Conservation (phyloP, 2,888 invertebrate genomes). For the Iselma pallidipennis region DNA sequence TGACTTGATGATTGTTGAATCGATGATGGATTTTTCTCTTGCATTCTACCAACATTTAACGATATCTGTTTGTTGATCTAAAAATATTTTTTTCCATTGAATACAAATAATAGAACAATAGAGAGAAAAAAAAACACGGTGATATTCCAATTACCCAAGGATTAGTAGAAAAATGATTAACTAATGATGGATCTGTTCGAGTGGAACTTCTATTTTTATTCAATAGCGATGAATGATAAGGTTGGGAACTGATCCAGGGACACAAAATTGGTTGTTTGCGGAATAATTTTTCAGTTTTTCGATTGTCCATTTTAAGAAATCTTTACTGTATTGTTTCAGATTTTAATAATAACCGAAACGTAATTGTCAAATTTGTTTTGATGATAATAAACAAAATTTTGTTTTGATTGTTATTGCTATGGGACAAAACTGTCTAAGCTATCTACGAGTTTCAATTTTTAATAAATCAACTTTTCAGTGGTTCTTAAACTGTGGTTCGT, state of each 20-base stretch:
- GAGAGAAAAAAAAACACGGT: neutral
- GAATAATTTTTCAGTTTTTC: slow-evolving; percentile 29
- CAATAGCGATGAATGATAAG: slow-evolving; percentile 38
- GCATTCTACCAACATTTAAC: slow-evolving; percentile 4
- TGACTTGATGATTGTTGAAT: slow-evolving; percentile 48
- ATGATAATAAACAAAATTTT: slow-evolving; percentile 14
- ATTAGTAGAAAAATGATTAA: slow-evolving; percentile 18
- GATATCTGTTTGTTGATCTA: slow-evolving; percentile 15
- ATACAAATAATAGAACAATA: too few species aligned
- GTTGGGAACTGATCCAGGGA: slow-evolving; percentile 43
- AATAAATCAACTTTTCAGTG: too few species aligned
- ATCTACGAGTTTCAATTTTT: too few species aligned
- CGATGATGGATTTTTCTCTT: slow-evolving; percentile 28
- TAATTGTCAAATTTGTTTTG: slow-evolving; percentile 1
- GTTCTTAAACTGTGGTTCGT: too few species aligned
- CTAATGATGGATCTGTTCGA: slow-evolving; percentile 15
- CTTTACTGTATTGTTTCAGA: neutral
- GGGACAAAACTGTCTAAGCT: neutral
- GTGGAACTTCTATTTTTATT: slow-evolving; percentile 36
- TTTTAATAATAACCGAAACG: neutral
- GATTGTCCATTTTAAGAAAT: slow-evolving; percentile 27
- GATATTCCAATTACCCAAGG: slow-evolving; percentile 12
- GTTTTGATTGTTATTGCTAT: slow-evolving; percentile 7
- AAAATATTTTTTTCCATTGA: neutral
- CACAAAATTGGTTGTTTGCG: slow-evolving; percentile 40